Conservation (phyloP, 2,888 invertebrate species). For the Pristionchus fissidentatus region DNA sequence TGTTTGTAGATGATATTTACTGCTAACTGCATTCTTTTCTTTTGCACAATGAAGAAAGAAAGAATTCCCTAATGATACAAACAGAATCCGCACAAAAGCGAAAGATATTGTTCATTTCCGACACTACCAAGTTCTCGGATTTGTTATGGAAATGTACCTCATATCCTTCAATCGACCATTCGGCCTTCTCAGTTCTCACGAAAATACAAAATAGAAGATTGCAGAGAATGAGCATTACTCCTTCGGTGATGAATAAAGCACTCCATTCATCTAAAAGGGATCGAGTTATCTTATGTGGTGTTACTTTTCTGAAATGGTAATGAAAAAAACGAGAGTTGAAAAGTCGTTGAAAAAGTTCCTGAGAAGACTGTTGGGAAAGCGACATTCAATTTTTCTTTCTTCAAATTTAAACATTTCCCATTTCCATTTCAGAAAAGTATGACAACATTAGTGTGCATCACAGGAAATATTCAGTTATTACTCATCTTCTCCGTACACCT, state of each 20-base stretch:
- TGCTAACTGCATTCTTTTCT: too few relatives aligned
- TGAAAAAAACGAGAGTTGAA: background rate
- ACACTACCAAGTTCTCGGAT: background rate
- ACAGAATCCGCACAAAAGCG: too few relatives aligned
- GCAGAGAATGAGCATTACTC: constrained; percentile 59
- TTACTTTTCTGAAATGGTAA: background rate
- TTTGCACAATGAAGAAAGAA: too few relatives aligned
- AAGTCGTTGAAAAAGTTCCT: background rate
- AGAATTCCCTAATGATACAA: too few relatives aligned
- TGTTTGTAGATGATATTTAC: too few relatives aligned
- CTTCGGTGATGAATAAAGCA: constrained; percentile 59
- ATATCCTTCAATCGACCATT: constrained; percentile 51
- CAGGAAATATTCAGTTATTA: too few relatives aligned
- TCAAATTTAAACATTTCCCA: too few relatives aligned
- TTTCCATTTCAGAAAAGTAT: too few relatives aligned
- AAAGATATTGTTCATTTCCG: background rate
- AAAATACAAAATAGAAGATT: constrained; percentile 61
- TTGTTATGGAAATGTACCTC: background rate
- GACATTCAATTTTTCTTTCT: too few relatives aligned
- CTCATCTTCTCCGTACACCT: too few relatives aligned
- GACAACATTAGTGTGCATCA: too few relatives aligned
- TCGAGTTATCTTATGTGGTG: background rate
- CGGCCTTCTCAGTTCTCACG: constrained; percentile 58
- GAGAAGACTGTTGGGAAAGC: too few relatives aligned
- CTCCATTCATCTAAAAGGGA: constrained; percentile 37